Base-by-base conservation (phyloP, 2,113 vertebrate species). In the Colaptes auratus region DNA sequence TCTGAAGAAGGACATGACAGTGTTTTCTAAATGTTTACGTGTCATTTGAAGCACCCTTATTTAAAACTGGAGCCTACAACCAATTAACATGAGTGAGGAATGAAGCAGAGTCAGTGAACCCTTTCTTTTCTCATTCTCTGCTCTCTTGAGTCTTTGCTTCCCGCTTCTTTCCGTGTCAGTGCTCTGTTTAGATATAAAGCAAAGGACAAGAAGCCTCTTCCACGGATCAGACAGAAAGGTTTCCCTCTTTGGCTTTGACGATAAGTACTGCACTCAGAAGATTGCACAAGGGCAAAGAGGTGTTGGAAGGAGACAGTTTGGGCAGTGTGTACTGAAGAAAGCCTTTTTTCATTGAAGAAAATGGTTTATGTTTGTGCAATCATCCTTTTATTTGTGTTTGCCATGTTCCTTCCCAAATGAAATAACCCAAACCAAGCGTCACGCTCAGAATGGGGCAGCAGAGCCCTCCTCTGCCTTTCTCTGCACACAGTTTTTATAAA, bases 131-230 rank as follows among this genome's bases (percentile, higher is more conserved):
- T 84, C 82, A 65, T 90, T 89, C 74, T 83, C 72, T 93, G 76
- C 88, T 93, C 93, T 90, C 80, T 90, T 64, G 76, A 88, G 92
- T 86, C 82, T 88, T 93, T 89, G 87, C 89, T 91, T 92, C 48
- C 69, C 95, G 82, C 67, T 92, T 80, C 74, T 95, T 93, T 93
- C 87, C 65, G 23, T 95, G 93, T 95, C 87, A 93, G 82, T 89
- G 91, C 78, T 69, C 60, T 63, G 89, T 85, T 89, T 30, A 92
- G 89, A 77, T 80, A 59, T 31, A 91, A 95, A 96, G 48, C 2
- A 14, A 67, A 92, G 83, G 94, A 90, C 66, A 90, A 90, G 92
- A 82, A 90, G 70, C 60, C 66, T 86, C 86, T 93, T 86, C 91
- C 74, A 71, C 3, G 2, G 93, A 88, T 93, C 86, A 92, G 69